Percentiles rank a stretch among this genome's conserved stretches.
Conservation (phyloP, 2,113 vertebrate species). For the Zootoca vivipara region DNA sequence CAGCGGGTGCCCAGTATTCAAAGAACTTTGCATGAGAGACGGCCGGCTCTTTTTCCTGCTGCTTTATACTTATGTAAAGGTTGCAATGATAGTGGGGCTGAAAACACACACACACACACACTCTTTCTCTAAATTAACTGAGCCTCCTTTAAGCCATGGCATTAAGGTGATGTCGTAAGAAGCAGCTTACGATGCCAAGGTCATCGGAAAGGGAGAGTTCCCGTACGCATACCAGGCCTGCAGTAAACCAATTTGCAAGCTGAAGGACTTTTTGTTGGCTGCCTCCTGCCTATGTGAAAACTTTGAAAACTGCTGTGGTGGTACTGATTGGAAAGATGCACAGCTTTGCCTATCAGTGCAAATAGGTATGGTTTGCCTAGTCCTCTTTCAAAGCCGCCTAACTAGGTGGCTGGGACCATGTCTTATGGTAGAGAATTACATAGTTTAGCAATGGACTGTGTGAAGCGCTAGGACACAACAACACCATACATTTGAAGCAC, state of each 20-base stretch:
- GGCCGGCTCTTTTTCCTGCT: constrained; percentile 43
- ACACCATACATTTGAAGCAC: no score
- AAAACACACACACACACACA: constrained; percentile 31
- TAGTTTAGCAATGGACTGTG: background rate
- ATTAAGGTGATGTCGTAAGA: constrained; percentile 74
- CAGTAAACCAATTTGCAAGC: constrained; percentile 22
- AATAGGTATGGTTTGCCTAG: background rate
- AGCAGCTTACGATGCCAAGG: constrained; percentile 68
- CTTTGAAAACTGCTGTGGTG: background rate
- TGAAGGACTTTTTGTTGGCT: background rate
- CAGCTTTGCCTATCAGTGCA: background rate
- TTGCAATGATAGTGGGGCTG: constrained; percentile 45
- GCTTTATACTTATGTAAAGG: constrained; percentile 62
- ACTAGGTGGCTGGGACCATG: background rate
- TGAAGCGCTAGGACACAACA: background rate
- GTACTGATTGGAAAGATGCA: background rate
- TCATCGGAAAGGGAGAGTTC: constrained; percentile 64
- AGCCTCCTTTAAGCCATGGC: constrained; percentile 60
- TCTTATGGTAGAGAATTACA: background rate
- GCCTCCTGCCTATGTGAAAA: background rate
- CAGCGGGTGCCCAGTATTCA: constrained; percentile 37
- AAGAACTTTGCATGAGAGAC: constrained; percentile 60
- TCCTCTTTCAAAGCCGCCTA: background rate
- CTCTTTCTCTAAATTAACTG: constrained; percentile 48
- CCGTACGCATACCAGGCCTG: constrained; percentile 5